Evolutionary conservation across 2,113 vertebrate species (phyloP).

Genomic region (Elanoides forficatus): DNA sequence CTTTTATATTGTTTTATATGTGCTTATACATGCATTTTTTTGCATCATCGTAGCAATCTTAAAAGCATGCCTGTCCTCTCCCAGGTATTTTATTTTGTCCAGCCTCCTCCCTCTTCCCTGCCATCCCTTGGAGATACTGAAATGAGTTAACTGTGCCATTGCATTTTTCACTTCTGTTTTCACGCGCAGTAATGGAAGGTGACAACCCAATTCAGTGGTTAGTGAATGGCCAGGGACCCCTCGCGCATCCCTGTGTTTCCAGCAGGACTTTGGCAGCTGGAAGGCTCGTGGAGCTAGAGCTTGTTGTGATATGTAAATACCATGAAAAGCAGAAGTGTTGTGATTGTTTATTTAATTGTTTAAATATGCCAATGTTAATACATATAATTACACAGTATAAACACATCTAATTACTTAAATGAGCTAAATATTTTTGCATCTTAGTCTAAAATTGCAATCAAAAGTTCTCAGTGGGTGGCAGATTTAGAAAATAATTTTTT

Average conservation of each 20-base stretch:
- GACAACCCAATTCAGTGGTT: not conserved
- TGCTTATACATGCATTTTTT: rapidly evolving
- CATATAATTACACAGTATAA: conserved; percentile 4
- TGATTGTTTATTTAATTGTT: not conserved
- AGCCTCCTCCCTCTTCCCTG: not conserved
- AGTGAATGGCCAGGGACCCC: not conserved
- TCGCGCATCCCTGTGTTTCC: rapidly evolving
- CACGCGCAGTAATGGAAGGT: rapidly evolving
- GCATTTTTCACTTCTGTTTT: not conserved
- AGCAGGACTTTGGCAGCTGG: not conserved
- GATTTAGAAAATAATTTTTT: not conserved
- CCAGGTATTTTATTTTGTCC: not conserved
- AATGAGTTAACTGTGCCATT: not conserved
- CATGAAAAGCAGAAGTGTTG: not conserved
- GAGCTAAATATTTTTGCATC: conserved; percentile 7
- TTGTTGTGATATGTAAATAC: not conserved
- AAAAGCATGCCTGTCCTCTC: not conserved
- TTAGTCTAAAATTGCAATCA: conserved; percentile 15
- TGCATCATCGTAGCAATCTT: not conserved
- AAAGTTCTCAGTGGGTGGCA: conserved; percentile 42
- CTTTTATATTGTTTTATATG: rapidly evolving
- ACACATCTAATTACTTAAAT: conserved; percentile 43
- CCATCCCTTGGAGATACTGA: not conserved
- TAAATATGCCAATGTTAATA: not conserved
- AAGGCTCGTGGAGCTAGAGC: not conserved